Percentiles rank a stretch among this genome's conserved stretches.
Evolutionary conservation across 2,888 invertebrate species (phyloP).

Genomic region (Odontomyia ornata): DNA sequence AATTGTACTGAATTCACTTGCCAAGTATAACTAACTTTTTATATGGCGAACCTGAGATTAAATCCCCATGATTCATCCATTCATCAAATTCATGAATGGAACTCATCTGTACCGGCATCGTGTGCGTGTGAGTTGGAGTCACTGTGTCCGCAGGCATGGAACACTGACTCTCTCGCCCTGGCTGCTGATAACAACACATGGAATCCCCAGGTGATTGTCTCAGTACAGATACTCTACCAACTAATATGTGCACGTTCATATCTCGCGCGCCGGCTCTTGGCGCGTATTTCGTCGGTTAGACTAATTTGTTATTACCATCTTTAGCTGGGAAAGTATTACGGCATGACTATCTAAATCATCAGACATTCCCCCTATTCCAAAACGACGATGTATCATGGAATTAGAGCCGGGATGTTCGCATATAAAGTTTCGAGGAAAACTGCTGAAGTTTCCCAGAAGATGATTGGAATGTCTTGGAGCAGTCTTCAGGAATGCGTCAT

Average conservation of each 20-base stretch:
- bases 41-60: slow-evolving; percentile 11
- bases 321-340: neutral
- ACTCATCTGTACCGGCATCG: neutral
- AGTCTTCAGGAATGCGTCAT: neutral
- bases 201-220: slow-evolving; percentile 9
- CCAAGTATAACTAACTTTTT: slow-evolving; percentile 14
- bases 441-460: neutral
- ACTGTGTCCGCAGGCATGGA: neutral
- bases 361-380: neutral
- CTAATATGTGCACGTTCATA: neutral
- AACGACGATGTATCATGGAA: neutral
- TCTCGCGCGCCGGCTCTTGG: neutral
- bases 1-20: slow-evolving; percentile 16
- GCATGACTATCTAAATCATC: neutral
- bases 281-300: neutral
- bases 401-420: neutral
- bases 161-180: neutral
- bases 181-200: neutral
- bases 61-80: slow-evolving; percentile 21
- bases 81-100: slow-evolving; percentile 21
- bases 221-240: neutral
- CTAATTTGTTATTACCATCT: slow-evolving; percentile 5
- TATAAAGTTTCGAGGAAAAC: neutral
- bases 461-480: neutral
- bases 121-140: neutral